Evolutionary conservation across 2,888 invertebrate species (phyloP).

Genomic region (Timema podura): DNA sequence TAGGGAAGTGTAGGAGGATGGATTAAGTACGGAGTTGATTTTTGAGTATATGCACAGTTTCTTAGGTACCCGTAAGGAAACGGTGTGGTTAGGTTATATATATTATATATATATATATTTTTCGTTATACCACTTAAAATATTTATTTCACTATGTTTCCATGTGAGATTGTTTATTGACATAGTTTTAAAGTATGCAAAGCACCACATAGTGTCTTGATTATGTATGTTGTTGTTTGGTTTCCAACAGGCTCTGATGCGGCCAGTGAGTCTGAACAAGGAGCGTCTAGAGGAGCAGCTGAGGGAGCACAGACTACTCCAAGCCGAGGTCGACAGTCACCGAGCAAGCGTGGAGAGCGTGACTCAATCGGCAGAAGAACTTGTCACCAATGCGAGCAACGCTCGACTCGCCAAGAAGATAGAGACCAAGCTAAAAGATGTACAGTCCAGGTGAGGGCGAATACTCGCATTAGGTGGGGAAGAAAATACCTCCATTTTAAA

Average conservation of each 20-base stretch:
- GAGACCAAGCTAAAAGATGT: slow-evolving; percentile 87
- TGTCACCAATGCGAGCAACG: slow-evolving; percentile 74
- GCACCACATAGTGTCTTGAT: neutral
- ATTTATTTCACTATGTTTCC: no score
- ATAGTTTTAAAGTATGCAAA: neutral
- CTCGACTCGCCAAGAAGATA: slow-evolving; percentile 82
- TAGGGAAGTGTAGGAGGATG: no score
- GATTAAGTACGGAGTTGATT: no score
- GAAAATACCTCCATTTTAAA: no score
- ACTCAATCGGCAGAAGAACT: slow-evolving; percentile 75
- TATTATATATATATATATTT: no score
- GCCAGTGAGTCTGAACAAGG: slow-evolving; percentile 79
- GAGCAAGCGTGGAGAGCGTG: slow-evolving; percentile 79
- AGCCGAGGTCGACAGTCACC: slow-evolving; percentile 81
- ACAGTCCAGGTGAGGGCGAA: slow-evolving; percentile 46
- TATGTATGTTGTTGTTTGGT: no score
- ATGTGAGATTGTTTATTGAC: neutral
- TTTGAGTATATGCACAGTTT: no score
- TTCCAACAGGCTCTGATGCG: slow-evolving; percentile 66
- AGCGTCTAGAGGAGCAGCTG: slow-evolving; percentile 84
- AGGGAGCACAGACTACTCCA: slow-evolving; percentile 79
- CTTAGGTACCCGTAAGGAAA: no score
- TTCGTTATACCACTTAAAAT: no score
- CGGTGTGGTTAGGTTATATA: no score
- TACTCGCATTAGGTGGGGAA: no score